Percentiles rank a stretch among this genome's conserved stretches.
Conservation (phyloP, 2,888 invertebrate genomes). For the Cheilosia grossa region DNA sequence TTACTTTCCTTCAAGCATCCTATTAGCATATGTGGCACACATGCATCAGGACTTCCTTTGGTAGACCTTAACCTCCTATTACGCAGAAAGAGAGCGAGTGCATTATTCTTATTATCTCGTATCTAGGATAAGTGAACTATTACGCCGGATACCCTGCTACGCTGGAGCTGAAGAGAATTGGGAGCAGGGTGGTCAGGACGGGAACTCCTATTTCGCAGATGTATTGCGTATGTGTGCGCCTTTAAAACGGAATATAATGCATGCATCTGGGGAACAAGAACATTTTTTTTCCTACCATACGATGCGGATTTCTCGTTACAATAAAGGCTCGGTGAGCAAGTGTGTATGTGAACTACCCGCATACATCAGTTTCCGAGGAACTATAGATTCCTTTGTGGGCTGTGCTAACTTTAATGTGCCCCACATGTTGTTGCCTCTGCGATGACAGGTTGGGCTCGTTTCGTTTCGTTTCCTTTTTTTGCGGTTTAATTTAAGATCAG, state of each 20-base stretch:
- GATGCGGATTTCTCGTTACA: conserved; percentile 66
- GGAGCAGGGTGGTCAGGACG: conserved; percentile 22
- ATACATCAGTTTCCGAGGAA: conserved; percentile 62
- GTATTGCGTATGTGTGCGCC: conserved; percentile 29
- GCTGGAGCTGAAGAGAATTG: conserved; percentile 1
- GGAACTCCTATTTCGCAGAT: conserved; percentile 27
- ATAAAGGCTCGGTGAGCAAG: conserved; percentile 67
- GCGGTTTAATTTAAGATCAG: conserved; percentile 29
- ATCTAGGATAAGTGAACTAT: conserved; percentile 71
- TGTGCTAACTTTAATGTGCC: conserved; percentile 62
- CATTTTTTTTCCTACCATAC: conserved; percentile 8
- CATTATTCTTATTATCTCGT: conserved; percentile 66
- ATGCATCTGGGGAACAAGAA: conserved; percentile 57
- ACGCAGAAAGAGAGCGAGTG: conserved; percentile 41
- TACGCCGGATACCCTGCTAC: conserved; percentile 49
- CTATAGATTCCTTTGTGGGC: conserved; percentile 46
- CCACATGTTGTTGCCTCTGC: conserved; percentile 54
- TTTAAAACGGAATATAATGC: conserved; percentile 52
- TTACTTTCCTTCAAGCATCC: conserved; percentile 19
- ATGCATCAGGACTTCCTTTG: conserved; percentile 51
- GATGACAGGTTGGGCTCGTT: conserved; percentile 34
- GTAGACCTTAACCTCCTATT: conserved; percentile 72
- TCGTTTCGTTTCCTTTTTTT: conserved; percentile 3
- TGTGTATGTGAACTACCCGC: conserved; percentile 50
- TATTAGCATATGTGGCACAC: conserved; percentile 66